Base-by-base conservation (phyloP, 2,113 vertebrate species). In the Microtus oregoni region DNA sequence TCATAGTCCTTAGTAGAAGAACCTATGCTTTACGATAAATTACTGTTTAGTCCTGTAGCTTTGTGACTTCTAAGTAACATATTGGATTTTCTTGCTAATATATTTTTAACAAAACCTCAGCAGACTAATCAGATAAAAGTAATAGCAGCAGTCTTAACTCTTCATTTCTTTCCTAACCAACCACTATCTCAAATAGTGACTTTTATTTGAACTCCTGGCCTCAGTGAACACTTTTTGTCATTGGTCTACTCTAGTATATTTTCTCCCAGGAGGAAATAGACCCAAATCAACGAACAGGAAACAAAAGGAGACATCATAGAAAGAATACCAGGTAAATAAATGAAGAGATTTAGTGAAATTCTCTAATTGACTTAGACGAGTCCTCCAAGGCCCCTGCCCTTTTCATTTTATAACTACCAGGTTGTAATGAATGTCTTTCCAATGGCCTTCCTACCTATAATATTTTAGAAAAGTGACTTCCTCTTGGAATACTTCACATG, bases 391-490 rank as follows among this genome's bases (percentile, higher is more conserved):
- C 44, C 28, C 89, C 52, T 78, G 6, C 67, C 41, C 17, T 11
- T 90, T 70, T 58, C 50, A 35, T 89, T 95, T 75, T 70, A 83
- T n/a, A 73, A 35, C 32, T 63, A n/a, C 50, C 30, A 26, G 47
- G 4, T 44, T 89, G 2, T 28, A 87, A 90, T n/a, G n/a, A 5
- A 81, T 79, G 61, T n/a, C 47, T 85, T 65, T 94, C 41, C 41
- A 92, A 11, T 26, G 47, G 11, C 22, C 47, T 58, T 90, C 83
- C 13, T 30, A 67, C 65, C 50, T 91, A 20, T 75, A 94, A 35
- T 63, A 83, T 65, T 96, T 96, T 83, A 92, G 26, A 89, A 47
- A 22, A 4, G 67, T 13, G 19, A 90, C 47, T 94, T 63, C 30
- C 32, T 65, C 63, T 72, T 14, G 83, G 86, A 58, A 85, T 30